Evolutionary conservation across 2,113 vertebrate species (phyloP).

Genomic region (Saccopteryx bilineata): DNA sequence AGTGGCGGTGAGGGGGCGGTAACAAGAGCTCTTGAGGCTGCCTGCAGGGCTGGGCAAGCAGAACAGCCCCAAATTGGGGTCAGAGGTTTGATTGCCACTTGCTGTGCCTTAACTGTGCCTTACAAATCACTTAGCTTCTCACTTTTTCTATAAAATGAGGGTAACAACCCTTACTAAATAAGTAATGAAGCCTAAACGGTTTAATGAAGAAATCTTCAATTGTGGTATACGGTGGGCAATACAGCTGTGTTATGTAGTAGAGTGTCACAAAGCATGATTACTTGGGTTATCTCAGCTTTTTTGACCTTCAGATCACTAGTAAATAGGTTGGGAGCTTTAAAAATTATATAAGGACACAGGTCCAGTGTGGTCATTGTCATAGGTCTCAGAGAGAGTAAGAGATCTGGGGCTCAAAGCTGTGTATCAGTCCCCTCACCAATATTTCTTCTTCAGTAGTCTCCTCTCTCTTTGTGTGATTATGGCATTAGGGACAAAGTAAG

Average conservation of each 20-base stretch:
- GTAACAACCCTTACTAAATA: neutral
- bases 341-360: neutral
- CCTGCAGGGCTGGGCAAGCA: neutral
- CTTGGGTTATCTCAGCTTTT: neutral
- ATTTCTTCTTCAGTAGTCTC: neutral
- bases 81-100: neutral
- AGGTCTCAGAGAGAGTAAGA: neutral
- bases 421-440: neutral
- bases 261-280: neutral
- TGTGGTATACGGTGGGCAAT: neutral
- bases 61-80: neutral
- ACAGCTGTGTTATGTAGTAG: neutral
- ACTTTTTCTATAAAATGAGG: neutral
- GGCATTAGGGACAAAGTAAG: neutral
- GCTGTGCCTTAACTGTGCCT: neutral
- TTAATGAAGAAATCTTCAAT: neutral
- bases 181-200: conserved; percentile 18
- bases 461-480: neutral
- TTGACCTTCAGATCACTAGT: neutral
- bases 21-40: neutral
- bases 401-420: neutral
- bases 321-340: neutral
- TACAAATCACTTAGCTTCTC: conserved; percentile 38
- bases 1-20: too few relatives aligned
- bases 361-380: neutral